Evolutionary conservation across 30 jellyfish, hydroid and myxozoan genomes (phyloP).

Genomic region (Catostylus mosaicus): DNA sequence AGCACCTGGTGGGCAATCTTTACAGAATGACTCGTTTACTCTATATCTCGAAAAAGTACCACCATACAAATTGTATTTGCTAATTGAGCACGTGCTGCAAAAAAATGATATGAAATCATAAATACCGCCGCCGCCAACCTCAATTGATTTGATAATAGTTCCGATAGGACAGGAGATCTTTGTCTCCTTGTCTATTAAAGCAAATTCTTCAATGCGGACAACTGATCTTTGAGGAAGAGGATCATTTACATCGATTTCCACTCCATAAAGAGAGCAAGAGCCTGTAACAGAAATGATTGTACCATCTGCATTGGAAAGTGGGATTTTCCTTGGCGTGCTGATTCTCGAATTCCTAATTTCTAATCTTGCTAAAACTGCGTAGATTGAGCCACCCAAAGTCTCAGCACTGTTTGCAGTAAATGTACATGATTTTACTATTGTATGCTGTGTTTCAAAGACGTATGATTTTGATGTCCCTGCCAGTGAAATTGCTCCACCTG

Average conservation of each 20-base stretch:
- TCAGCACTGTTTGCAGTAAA: neutral
- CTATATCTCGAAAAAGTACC: neutral
- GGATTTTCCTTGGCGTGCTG: constrained; percentile 6
- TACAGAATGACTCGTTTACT: neutral
- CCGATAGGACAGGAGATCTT: neutral
- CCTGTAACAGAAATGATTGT: neutral
- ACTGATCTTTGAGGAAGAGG: neutral
- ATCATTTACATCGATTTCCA: neutral
- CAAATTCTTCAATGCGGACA: neutral
- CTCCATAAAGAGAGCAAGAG: neutral
- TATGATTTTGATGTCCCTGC: neutral
- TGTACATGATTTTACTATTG: neutral
- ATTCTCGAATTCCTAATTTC: neutral
- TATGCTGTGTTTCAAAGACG: neutral
- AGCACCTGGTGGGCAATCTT: constrained; percentile 9
- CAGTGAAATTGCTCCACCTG: neutral
- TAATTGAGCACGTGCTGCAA: neutral
- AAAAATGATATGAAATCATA: neutral
- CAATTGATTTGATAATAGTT: neutral
- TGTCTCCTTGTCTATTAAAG: neutral
- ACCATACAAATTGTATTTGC: neutral
- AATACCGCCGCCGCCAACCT: neutral
- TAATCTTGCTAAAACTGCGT: neutral
- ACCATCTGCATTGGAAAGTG: neutral
- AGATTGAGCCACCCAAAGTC: constrained; percentile 3